Base-by-base conservation (phyloP, 1,140 invertebrate genomes). In the Streblospio benedicti region DNA sequence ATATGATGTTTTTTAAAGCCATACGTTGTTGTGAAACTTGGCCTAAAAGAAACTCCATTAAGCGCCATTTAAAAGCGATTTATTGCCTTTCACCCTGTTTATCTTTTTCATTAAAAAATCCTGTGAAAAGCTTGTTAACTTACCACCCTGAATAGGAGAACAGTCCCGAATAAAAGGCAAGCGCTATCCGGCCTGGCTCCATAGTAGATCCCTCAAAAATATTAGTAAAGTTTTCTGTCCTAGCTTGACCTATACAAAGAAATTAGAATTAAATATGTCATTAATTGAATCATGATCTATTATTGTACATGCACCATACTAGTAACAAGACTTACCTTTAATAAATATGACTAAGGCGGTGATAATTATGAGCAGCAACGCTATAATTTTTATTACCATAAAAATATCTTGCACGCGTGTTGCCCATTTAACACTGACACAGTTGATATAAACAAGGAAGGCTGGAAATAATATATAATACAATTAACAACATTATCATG, bases 71-170 rank as follows among this genome's bases (percentile, higher is more conserved):
- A n/a, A n/a, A n/a, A n/a, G n/a, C n/a, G n/a, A n/a, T n/a, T n/a
- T n/a, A n/a, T n/a, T n/a, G n/a, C n/a, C n/a, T n/a, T n/a, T n/a
- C n/a, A n/a, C n/a, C n/a, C n/a, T n/a, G n/a, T n/a, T n/a, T n/a
- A n/a, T n/a, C n/a, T n/a, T n/a, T n/a, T n/a, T n/a, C n/a, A n/a
- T n/a, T n/a, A n/a, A n/a, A n/a, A n/a, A n/a, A n/a, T n/a, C n/a
- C n/a, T n/a, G n/a, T n/a, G n/a, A n/a, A n/a, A n/a, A n/a, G n/a
- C n/a, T n/a, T n/a, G n/a, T n/a, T n/a, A 20, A 52, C 62, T 67
- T 63, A 75, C 74, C 74, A 77, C 60, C 75, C 75, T 20, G 74
- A 71, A 65, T 75, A 77, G 2, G 74, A 75, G 57, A 75, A 77
- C 1, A 77, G 57, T 2, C 75, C 75, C 23, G 73, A 74, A 61